Evolutionary conservation across 2,797 vertebrate genomes (phyloP).

Genomic region (Phalanger gymnotis): DNA sequence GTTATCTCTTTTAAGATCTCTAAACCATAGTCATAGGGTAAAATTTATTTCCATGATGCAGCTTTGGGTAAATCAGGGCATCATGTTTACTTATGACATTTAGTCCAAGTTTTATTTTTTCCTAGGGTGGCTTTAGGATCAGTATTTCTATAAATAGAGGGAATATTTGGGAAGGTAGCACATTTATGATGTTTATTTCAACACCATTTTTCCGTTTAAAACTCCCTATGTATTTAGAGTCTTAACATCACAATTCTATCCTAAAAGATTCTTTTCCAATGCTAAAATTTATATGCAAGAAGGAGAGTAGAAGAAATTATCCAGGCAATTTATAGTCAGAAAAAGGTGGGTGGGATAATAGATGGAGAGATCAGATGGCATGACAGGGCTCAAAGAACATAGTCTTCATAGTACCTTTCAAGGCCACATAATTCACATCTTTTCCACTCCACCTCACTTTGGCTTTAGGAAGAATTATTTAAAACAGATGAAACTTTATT

Average conservation of each 20-base stretch:
- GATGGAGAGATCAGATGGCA: too few species aligned
- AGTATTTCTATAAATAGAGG: background rate
- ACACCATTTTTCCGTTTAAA: background rate
- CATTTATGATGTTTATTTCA: background rate
- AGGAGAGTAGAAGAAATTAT: too few species aligned
- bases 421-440: background rate
- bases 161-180: background rate
- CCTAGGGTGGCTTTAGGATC: background rate
- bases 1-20: background rate
- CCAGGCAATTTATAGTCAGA: too few species aligned
- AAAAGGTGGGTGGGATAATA: too few species aligned
- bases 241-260: too few species aligned
- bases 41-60: background rate
- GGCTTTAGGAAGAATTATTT: background rate
- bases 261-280: too few species aligned
- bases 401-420: background rate
- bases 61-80: background rate
- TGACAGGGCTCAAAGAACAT: background rate
- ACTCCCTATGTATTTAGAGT: too few species aligned
- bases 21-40: background rate
- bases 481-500: too few species aligned
- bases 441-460: background rate
- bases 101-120: background rate
- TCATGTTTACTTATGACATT: background rate
- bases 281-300: too few species aligned